These are phyloP conservation scores for Diplodus puntazzo DNA, from an alignment of 2,797 vertebrate species.

Conservation along the genomic window DNA sequence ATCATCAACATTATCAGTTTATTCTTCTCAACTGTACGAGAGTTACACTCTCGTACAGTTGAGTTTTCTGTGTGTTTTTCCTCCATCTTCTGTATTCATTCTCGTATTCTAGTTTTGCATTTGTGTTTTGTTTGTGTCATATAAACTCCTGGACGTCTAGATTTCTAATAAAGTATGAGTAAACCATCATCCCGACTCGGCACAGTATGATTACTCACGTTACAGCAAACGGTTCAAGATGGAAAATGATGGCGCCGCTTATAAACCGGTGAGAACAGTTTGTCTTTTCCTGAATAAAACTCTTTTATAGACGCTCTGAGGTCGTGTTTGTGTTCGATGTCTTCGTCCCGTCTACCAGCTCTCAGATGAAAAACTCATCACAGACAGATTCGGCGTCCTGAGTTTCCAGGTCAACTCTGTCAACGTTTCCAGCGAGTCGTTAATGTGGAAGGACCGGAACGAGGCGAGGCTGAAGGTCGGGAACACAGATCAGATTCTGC, in stretches of 20 bases:
- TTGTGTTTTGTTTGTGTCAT: too few relatives aligned
- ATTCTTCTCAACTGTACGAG: too few relatives aligned
- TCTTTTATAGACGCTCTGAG: slow-evolving; percentile 20
- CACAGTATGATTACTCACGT: neutral
- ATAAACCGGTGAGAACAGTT: slow-evolving; percentile 19
- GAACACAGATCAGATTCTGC: neutral
- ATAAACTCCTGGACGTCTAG: too few relatives aligned
- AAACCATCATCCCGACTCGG: neutral
- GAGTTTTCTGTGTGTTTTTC: too few relatives aligned
- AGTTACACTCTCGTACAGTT: too few relatives aligned
- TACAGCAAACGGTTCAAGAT: neutral
- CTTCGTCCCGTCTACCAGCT: neutral
- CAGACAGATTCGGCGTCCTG: neutral
- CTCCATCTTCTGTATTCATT: too few relatives aligned
- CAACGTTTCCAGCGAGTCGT: slow-evolving; percentile 11
- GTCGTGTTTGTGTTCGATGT: neutral
- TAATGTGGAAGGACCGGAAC: neutral
- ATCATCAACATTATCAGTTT: too few relatives aligned
- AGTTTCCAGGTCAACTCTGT: neutral
- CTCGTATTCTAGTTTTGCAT: too few relatives aligned
- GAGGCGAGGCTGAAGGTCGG: neutral
- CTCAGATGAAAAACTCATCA: slow-evolving; percentile 43
- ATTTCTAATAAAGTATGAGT: too few relatives aligned
- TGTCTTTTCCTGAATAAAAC: slow-evolving; percentile 29
- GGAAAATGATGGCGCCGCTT: slow-evolving; percentile 11